phyloP scores from a whole-genome alignment of 2,888 invertebrate species.

The Hirtodrosophila duncani region DNA sequence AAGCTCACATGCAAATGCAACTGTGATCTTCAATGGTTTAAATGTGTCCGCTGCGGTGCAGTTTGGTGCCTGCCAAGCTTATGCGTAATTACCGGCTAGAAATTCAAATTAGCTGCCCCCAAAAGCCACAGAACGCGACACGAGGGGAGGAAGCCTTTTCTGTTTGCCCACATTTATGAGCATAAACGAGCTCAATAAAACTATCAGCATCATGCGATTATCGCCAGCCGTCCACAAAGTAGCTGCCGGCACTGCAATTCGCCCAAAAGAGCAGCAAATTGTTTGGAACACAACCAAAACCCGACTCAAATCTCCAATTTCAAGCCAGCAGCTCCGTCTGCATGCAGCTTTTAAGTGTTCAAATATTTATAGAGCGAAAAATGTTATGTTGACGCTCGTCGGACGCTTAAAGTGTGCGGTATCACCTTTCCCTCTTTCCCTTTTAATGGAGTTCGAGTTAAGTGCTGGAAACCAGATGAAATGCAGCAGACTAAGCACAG shows the following conservation, averaged over 20 bases:
- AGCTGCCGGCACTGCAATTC: conserved; percentile 17
- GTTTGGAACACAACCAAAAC: conserved; percentile 6
- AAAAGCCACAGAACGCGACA: conserved; percentile 8
- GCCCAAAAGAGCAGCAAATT: conserved; percentile 17
- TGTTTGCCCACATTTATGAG: conserved; percentile 24
- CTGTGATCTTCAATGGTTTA: conserved; percentile 45
- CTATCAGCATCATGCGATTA: conserved; percentile 40
- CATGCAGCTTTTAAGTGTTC: conserved; percentile 57
- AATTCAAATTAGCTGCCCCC: conserved; percentile 36
- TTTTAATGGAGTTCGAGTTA: conserved; percentile 27
- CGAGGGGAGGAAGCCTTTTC: conserved; percentile 6
- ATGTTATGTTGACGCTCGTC: conserved; percentile 51
- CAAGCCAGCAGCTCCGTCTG: conserved; percentile 18
- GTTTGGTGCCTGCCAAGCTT: conserved; percentile 28
- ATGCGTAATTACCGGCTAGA: conserved; percentile 43
- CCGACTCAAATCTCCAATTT: conserved; percentile 17
- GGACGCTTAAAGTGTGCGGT: conserved; percentile 10
- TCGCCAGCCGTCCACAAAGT: conserved; percentile 33
- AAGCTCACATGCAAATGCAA: conserved; percentile 35
- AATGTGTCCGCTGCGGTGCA: conserved; percentile 44
- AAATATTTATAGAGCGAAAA: conserved; percentile 62
- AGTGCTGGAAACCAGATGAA: conserved; percentile 54
- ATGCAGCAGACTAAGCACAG: conserved; percentile 23
- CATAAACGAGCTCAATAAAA: conserved; percentile 32
- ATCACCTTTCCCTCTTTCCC: no score